Percentiles rank a stretch among this genome's conserved stretches.
These are phyloP conservation scores for Pemphredon lugubris DNA, from an alignment of 2,888 invertebrate genomes.

Conservation along the genomic window DNA sequence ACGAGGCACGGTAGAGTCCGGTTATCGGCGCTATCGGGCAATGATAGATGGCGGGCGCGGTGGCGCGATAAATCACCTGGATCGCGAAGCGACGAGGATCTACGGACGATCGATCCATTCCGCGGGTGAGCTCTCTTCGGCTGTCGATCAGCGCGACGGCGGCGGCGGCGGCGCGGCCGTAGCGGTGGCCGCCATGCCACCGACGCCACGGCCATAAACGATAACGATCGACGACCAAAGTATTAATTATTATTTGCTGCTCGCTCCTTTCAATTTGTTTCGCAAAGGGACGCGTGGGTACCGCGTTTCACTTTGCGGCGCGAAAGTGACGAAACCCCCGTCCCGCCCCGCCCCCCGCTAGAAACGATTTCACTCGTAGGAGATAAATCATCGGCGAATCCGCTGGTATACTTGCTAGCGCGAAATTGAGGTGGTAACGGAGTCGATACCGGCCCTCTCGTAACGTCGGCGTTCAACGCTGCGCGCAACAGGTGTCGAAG, in stretches of 20 bases:
- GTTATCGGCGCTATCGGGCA: slow-evolving; percentile 62
- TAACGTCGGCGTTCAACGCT: neutral
- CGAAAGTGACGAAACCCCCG: slow-evolving; percentile 65
- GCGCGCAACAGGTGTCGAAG: slow-evolving; percentile 20
- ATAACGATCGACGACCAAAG: slow-evolving; percentile 66
- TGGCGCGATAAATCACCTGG: slow-evolving; percentile 71
- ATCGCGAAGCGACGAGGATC: slow-evolving; percentile 59
- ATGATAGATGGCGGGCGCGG: slow-evolving; percentile 69
- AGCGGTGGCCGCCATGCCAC: too few relatives aligned
- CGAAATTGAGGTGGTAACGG: too few relatives aligned
- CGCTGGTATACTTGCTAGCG: slow-evolving; percentile 52
- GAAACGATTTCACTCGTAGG: slow-evolving; percentile 59
- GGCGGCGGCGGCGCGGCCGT: slow-evolving; percentile 26
- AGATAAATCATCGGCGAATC: slow-evolving; percentile 63
- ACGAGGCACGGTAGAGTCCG: slow-evolving; percentile 46
- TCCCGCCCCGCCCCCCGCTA: too few relatives aligned
- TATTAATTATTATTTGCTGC: slow-evolving; percentile 66
- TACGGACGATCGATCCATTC: slow-evolving; percentile 45
- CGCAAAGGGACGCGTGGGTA: slow-evolving; percentile 28
- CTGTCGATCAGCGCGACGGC: slow-evolving; percentile 63
- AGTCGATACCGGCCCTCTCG: neutral
- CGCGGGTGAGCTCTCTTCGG: slow-evolving; percentile 37
- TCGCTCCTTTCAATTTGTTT: slow-evolving; percentile 62
- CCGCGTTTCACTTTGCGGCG: slow-evolving; percentile 55
- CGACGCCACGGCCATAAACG: too few relatives aligned